Base-by-base conservation (phyloP, 2,113 vertebrate genomes). In the Gnathonemus echidnorhynchus region DNA sequence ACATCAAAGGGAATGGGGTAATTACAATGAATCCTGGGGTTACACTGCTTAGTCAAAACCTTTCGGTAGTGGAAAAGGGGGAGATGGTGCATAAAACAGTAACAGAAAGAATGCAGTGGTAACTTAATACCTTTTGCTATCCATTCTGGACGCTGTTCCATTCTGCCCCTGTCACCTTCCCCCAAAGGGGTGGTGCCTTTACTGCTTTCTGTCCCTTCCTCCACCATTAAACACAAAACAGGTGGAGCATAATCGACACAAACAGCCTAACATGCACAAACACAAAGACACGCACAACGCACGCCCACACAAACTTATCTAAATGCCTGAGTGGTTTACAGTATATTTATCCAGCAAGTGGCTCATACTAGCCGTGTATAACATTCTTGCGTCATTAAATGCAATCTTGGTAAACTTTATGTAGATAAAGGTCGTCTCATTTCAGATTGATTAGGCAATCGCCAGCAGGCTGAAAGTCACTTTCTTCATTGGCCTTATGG, bases 381-480 rank as follows among this genome's bases (percentile, higher is more conserved):
- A 21, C 15, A 3, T 42, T 1, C 15, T 35, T 50, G 15, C 17
- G 17, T 80, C n/a, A 35, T 50, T 80, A 10, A 77, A 48, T 31
- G n/a, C 45, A 50, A 35, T 50, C 3, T 6, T 35, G 19, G 21
- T 35, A 39, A 77, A 50, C 15, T 50, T 45, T 49, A 56, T 49
- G 58, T 10, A 49, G 46, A 74, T 35, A 77, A 31, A 48, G 6
- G 66, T 10, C 11, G 31, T 88, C 49, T 27, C 74, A 48, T 88
- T 91, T 90, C 50, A 70, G 89, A 87, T 91, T 91, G 87, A 91
- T 91, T 90, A 92, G 91, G 70, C 92, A 92, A 91, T 91, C 91
- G 39, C 35, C 6, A 13, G 19, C 24, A 70, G 92, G 92, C 94
- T 92, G 94, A 90, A 94, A 93, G 94, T 95, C 74, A 85, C 3